These are phyloP conservation scores for Cryptophagus acutangulus DNA, from an alignment of 2,888 invertebrate genomes.

Conservation along the genomic window DNA sequence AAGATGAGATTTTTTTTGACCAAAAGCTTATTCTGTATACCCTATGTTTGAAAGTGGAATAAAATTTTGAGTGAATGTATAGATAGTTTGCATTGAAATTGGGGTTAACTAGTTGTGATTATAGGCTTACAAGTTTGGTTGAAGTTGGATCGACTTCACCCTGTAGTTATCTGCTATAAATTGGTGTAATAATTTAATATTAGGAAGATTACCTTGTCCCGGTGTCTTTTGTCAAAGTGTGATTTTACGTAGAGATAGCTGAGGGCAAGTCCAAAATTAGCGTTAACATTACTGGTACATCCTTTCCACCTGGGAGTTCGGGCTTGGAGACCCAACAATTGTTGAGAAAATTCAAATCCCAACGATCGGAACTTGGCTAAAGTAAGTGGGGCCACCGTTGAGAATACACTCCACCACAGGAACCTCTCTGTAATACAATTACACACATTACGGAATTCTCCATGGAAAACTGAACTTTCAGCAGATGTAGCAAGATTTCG, in stretches of 20 bases:
- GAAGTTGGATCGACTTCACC: too few relatives aligned
- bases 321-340: slow-evolving; percentile 52
- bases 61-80: too few relatives aligned
- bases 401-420: slow-evolving; percentile 67
- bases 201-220: slow-evolving; percentile 56
- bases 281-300: slow-evolving; percentile 59
- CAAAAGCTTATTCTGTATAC: too few relatives aligned
- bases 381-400: slow-evolving; percentile 60
- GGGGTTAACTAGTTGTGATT: too few relatives aligned
- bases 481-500: slow-evolving; percentile 13
- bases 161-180: too few relatives aligned
- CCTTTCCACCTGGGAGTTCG: slow-evolving; percentile 55
- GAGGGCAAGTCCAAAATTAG: slow-evolving; percentile 62
- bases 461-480: slow-evolving; percentile 17
- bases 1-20: too few relatives aligned
- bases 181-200: too few relatives aligned
- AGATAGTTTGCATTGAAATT: too few relatives aligned
- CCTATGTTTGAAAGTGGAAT: too few relatives aligned
- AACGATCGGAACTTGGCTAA: slow-evolving; percentile 54
- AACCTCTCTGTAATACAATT: slow-evolving; percentile 56
- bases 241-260: slow-evolving; percentile 60
- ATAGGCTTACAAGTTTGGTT: too few relatives aligned
- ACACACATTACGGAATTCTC: slow-evolving; percentile 17
- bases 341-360: slow-evolving; percentile 61
- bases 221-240: slow-evolving; percentile 48